These are phyloP conservation scores for Uloborus diversus DNA, from an alignment of 1,140 invertebrate genomes.

Conservation along the genomic window DNA sequence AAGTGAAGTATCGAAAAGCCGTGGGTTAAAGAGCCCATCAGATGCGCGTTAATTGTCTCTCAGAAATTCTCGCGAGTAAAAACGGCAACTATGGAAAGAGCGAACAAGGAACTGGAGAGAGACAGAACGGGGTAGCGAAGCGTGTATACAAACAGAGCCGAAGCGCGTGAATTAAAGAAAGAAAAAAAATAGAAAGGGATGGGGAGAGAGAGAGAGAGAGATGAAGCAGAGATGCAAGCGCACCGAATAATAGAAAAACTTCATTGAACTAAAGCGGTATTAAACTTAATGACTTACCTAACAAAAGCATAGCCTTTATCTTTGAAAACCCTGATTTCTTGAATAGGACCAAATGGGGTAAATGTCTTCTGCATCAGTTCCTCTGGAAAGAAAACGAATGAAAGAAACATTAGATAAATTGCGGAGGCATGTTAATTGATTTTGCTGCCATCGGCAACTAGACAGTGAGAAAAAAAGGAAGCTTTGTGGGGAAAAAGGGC, in stretches of 20 bases:
- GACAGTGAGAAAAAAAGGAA: slow-evolving; percentile 44
- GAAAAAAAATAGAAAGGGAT: slow-evolving; percentile 22
- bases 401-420: slow-evolving; percentile 56
- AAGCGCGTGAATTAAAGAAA: slow-evolving; percentile 15
- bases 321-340: slow-evolving; percentile 99
- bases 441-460: slow-evolving; percentile 55
- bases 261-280: slow-evolving; percentile 47
- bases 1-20: slow-evolving; percentile 26
- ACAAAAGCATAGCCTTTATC: slow-evolving; percentile 99
- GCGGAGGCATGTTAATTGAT: slow-evolving; percentile 54
- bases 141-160: slow-evolving; percentile 37
- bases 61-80: slow-evolving; percentile 40
- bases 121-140: slow-evolving; percentile 10
- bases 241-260: slow-evolving; percentile 47
- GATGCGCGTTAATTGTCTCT: slow-evolving; percentile 40
- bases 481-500: not conserved
- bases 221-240: slow-evolving; percentile 27
- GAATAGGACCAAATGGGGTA: slow-evolving; percentile 91
- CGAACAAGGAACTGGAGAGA: slow-evolving; percentile 17
- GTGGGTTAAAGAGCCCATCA: slow-evolving; percentile 38
- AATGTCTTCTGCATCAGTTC: slow-evolving; percentile 98
- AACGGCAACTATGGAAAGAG: slow-evolving; percentile 5
- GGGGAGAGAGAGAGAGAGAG: not conserved
- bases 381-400: slow-evolving; percentile 72
- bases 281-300: slow-evolving; percentile 63